Base-by-base conservation (phyloP, 2,113 vertebrate species). In the Macrotis lagotis region DNA sequence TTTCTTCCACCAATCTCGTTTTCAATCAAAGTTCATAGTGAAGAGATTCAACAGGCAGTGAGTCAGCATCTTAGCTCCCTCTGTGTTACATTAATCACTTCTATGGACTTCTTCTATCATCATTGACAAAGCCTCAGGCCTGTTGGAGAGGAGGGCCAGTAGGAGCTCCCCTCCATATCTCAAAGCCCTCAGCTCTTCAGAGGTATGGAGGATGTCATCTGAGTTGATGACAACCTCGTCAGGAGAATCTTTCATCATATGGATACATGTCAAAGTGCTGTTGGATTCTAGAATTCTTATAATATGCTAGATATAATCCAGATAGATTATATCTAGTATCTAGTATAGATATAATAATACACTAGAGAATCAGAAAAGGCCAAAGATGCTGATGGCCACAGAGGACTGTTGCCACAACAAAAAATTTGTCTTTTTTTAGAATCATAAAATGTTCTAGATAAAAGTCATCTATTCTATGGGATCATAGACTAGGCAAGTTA, bases 61-160 rank as follows among this genome's bases (percentile, higher is more conserved):
- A 83, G 47, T 31, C n/a, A n/a, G 0, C 2, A 1, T 37, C 49
- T 59, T 52, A 11, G 31, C 51, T 89, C 0, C 37, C 7, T 0
- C 0, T 0, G n/a, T 47, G 37, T 16, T 0, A 0, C 7, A 31
- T 12, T 7, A 1, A 3, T 4, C n/a, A 92, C 28, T 4, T 0
- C 26, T 24, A 0, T 11, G 0, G 1, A 83, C 44, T 83, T 19
- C 55, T 94, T 92, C 49, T 1, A 0, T 11, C 48, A 11, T 16
- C 51, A 91, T 44, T 7, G 66, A 83, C 66, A 83, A 8, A 31
- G 37, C 44, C 50, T 93, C 16, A 0, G 66, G 66, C 37, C 4
- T 44, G 16, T 83, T 19, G 66, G 66, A 83, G n/a, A 74, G 16
- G 44, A 44, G 37, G 66, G 14, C 16, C 66, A 74, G 4, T 10